Evolutionary conservation across 2,888 invertebrate species (phyloP).

Genomic region (Eupithecia abbreviata): DNA sequence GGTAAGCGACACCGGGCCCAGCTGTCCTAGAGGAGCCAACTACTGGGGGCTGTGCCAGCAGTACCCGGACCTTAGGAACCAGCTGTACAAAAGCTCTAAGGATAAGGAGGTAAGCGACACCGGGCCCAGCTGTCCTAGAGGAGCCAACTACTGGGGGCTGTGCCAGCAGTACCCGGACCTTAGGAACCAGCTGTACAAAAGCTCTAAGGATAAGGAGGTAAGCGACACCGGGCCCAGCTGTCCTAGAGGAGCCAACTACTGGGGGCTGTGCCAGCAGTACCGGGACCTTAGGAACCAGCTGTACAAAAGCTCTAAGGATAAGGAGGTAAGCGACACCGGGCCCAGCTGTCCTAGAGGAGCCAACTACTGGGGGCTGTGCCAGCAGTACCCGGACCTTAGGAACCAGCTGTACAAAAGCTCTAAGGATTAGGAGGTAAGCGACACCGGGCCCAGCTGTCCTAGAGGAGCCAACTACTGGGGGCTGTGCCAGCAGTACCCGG

Average conservation of each 20-base stretch:
- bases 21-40: too few species aligned
- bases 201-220: constrained; percentile 64
- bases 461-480: too few species aligned
- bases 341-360: background rate
- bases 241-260: too few species aligned
- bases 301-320: constrained; percentile 58
- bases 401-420: constrained; percentile 59
- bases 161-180: constrained; percentile 66
- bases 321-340: constrained; percentile 54
- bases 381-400: constrained; percentile 64
- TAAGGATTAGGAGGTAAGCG: constrained; percentile 62
- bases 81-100: constrained; percentile 57
- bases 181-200: constrained; percentile 59
- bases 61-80: constrained; percentile 64
- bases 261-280: constrained; percentile 71
- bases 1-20: constrained; percentile 45
- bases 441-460: background rate
- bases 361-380: constrained; percentile 71
- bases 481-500: constrained; percentile 65
- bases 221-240: background rate
- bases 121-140: background rate
- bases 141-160: constrained; percentile 74
- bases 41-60: constrained; percentile 72
- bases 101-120: constrained; percentile 59
- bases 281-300: constrained; percentile 59